phyloP scores from a whole-genome alignment of 2,113 vertebrate species.

The Oenanthe melanoleuca region DNA sequence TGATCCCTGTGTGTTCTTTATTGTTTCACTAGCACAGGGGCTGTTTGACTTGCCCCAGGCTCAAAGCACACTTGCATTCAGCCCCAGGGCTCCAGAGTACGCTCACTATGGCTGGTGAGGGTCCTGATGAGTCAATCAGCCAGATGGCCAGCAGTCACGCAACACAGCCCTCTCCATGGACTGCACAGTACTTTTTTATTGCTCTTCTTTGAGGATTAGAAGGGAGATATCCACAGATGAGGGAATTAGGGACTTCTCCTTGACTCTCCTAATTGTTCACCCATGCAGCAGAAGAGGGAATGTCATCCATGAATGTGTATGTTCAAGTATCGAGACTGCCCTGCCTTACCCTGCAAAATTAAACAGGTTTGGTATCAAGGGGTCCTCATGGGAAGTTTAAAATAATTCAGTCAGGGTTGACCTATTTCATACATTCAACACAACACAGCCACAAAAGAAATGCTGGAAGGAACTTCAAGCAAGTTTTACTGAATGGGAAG shows the following conservation, averaged over 20 bases:
- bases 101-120: background rate
- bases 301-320: background rate
- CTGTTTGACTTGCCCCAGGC: background rate
- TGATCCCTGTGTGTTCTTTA: background rate
- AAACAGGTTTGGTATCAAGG: constrained; percentile 33
- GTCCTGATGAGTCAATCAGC: constrained; percentile 43
- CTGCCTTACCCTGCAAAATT: constrained; percentile 20
- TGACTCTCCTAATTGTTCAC: constrained; percentile 34
- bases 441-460: background rate
- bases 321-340: background rate
- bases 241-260: constrained; percentile 1
- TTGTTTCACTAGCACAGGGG: background rate
- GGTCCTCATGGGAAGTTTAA: constrained; percentile 3
- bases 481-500: background rate
- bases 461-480: background rate
- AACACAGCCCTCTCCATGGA: constrained; percentile 12
- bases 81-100: background rate
- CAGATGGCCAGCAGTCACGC: constrained; percentile 22
- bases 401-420: constrained; percentile 12
- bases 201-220: background rate
- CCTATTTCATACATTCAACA: constrained; percentile 22
- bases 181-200: background rate
- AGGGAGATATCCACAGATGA: background rate
- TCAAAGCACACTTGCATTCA: background rate
- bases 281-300: constrained; percentile 39